A percentile compares a stretch with the other conserved stretches of the same genome.
These are phyloP conservation scores for Arnoldichthys spilopterus DNA, from an alignment of 2,797 vertebrate species.

Conservation along the genomic window DNA sequence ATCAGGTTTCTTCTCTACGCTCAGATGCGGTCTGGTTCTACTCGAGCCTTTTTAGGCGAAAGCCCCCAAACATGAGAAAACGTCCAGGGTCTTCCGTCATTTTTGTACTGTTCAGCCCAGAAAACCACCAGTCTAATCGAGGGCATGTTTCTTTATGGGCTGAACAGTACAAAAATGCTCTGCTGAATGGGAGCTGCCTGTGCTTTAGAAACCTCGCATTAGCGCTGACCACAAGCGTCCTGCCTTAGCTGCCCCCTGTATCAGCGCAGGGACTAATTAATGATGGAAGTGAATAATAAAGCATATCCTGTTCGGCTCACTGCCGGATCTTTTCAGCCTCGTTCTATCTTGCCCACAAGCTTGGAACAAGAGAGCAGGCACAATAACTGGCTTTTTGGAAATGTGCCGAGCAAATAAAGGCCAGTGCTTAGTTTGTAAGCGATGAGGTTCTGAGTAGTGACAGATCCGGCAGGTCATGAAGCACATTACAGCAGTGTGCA, in stretches of 20 bases:
- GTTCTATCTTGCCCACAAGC: constrained; percentile 11
- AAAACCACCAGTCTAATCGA: constrained; percentile 62
- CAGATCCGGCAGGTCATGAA: not conserved
- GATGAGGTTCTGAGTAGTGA: constrained; percentile 27
- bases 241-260: constrained; percentile 63
- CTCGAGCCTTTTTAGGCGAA: constrained; percentile 36
- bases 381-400: constrained; percentile 5
- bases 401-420: constrained; percentile 10
- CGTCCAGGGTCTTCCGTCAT: constrained; percentile 43
- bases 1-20: constrained; percentile 61
- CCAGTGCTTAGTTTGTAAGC: constrained; percentile 28
- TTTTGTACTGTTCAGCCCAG: constrained; percentile 39
- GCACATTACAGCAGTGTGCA: not conserved
- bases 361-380: not conserved
- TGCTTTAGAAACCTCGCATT: constrained; percentile 60
- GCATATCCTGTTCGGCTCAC: constrained; percentile 36
- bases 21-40: constrained; percentile 57
- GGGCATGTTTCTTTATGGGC: constrained; percentile 59
- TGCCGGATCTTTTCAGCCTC: constrained; percentile 3
- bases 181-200: constrained; percentile 55
- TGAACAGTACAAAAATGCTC: constrained; percentile 60
- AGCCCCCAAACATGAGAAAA: constrained; percentile 38
- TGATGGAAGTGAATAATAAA: constrained; percentile 74
- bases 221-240: constrained; percentile 60
- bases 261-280: constrained; percentile 71